Evolutionary conservation across 2,113 vertebrate genomes (phyloP), one percentile per base, ranked within the genome.

Genomic region (Ondatra zibethicus): DNA sequence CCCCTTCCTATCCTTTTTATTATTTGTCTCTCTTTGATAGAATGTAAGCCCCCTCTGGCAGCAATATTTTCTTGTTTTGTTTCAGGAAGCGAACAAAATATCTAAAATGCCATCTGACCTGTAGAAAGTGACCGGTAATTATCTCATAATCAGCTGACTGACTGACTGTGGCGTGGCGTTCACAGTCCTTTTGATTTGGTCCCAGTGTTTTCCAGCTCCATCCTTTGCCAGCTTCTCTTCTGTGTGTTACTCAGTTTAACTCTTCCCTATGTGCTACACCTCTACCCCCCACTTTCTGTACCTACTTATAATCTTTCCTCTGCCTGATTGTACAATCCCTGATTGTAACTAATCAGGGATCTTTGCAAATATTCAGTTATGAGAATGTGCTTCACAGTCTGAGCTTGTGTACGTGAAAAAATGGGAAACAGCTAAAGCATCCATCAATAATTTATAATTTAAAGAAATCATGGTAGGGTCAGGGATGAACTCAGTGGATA

Each of bases 371-470:
- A 87, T 82, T 82, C 61, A 39, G 39, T 92, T 90, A 21, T 75
- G 85, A 88, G 85, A 80, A 78, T 52, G 47, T 78, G 47, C 21
- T 81, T 87, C 52, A 76, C 25, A n/a, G 25, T 45, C 45, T 70
- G 27, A 65, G 39, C 70, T 90, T 82, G 36, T 78, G 81, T 76
- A 47, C 36, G 25, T 87, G 68, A 93, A 92, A 89, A n/a, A 70
- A 23, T 27, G 36, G 61, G n/a, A 88, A 95, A 75, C 3, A 90
- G 17, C 39, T 14, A 92, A 73, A 92, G 29, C 55, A 45, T 61
- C 52, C 61, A 91, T 92, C 36, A 10, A 23, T 87, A 84, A 91
- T 84, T 52, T 65, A 23, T 89, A 89, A 89, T 61, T 96, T 93
- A 50, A 61, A 91, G 50, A 85, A 70, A 80, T 95, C n/a, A 33